Percentiles rank a stretch among this genome's conserved stretches.
These are phyloP conservation scores for Lycocorax pyrrhopterus DNA, from an alignment of 2,113 vertebrate species.

Conservation along the genomic window DNA sequence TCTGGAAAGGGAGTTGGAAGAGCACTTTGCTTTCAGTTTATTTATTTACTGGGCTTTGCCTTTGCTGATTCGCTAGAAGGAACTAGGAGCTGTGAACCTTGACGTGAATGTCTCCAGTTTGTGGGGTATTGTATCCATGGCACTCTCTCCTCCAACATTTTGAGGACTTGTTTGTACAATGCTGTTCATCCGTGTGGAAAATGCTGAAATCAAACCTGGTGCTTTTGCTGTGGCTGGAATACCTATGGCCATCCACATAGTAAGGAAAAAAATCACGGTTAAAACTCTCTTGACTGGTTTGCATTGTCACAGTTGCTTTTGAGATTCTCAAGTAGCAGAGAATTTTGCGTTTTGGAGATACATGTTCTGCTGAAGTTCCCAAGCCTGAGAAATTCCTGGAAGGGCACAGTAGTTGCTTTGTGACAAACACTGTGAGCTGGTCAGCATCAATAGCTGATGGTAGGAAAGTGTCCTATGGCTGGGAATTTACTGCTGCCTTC, in stretches of 20 bases:
- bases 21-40: neutral
- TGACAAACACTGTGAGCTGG: neutral
- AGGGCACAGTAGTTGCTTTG: too few relatives aligned
- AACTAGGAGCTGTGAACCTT: neutral
- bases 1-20: neutral
- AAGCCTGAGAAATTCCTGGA: neutral
- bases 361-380: neutral
- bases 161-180: neutral
- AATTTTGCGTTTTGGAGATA: neutral
- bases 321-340: neutral
- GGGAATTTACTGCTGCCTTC: neutral
- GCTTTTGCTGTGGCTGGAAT: neutral
- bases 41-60: neutral
- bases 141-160: neutral
- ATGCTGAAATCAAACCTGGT: neutral
- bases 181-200: neutral
- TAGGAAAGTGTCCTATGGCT: neutral
- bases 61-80: neutral
- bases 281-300: neutral
- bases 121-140: neutral
- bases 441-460: neutral
- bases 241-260: rapidly evolving
- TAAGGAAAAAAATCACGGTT: neutral
- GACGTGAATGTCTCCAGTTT: neutral
- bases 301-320: neutral